Base-by-base conservation (phyloP, 2,113 vertebrate species). In the Dasyurus viverrinus region DNA sequence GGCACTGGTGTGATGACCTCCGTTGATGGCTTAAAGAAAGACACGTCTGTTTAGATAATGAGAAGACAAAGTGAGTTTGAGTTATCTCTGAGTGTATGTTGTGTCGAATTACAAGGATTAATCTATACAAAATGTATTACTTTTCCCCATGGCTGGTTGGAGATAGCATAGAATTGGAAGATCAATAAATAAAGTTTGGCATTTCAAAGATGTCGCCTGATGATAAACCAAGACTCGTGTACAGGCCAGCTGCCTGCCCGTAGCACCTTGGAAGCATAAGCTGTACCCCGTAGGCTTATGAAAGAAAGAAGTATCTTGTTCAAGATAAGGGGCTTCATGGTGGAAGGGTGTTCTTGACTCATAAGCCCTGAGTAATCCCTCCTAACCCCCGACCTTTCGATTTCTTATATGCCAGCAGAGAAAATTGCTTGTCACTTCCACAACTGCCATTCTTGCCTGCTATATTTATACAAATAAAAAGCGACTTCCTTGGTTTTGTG, bases 1-100 rank as follows among this genome's bases (percentile, higher is more conserved):
- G 98, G 98, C 98, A 98, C 98, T 98, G 98, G 98, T 97, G 97
- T 97, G 98, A 98, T 98, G 98, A 99, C 98, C 98, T 98, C 98
- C 96, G 96, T 97, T 98, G 98, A 98, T 98, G 98, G 98, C 98
- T 98, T 98, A 98, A 98, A 98, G 98, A 98, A 98, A 98, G 97
- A 97, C 98, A 98, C 95, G 98, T 98, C 98, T 98, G 96, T 98
- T 98, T 98, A 98, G 98, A 98, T 98, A 98, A 99, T 98, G 98
- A 98, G 97, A 98, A 98, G 98, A 98, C 98, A 98, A 98, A 98
- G 97, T n/a, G 14, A 97, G 91, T 76, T 97, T 98, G 98, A 98
- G 97, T 97, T 99, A 98, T 98, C 98, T 97, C 96, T 95, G 48
- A 0, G 8, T 97, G 53, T 98, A 96, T 22, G 92, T 96, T 97